phyloP scores from a whole-genome alignment of 2,113 vertebrate genomes.

The Ia io region DNA sequence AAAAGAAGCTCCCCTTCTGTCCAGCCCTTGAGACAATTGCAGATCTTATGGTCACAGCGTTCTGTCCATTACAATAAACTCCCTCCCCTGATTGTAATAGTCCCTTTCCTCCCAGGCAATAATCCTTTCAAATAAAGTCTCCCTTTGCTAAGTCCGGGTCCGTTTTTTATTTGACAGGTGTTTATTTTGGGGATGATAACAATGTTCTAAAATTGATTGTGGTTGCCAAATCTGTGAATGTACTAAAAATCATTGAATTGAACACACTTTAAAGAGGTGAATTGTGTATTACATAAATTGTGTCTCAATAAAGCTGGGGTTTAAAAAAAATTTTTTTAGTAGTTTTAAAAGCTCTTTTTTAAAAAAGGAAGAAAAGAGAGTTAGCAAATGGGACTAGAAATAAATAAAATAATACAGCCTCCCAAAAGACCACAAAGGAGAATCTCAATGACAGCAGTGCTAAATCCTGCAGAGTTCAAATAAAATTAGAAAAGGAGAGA shows the following conservation, averaged over 20 bases:
- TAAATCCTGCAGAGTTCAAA: not conserved
- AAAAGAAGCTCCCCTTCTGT: not conserved
- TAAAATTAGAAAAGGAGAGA: not conserved
- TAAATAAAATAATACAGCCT: not conserved
- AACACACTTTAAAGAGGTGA: not conserved
- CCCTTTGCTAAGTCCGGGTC: not conserved
- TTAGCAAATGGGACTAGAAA: not conserved
- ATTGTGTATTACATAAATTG: not conserved
- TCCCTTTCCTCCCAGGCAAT: not conserved
- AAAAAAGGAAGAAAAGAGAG: not conserved
- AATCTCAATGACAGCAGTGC: not conserved
- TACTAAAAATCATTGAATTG: not conserved
- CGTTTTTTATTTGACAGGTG: not conserved
- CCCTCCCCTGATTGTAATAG: not conserved
- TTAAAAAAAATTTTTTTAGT: not conserved
- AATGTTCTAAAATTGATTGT: not conserved
- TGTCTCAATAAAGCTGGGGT: not conserved
- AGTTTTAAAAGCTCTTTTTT: not conserved
- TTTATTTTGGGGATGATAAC: not conserved
- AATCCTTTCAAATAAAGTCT: not conserved
- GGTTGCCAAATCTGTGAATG: not conserved
- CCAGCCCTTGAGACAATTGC: not conserved
- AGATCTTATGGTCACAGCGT: not conserved
- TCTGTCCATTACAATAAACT: not conserved
- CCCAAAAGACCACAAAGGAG: not conserved